A percentile compares a stretch with the other conserved stretches of the same genome.
phyloP scores from a whole-genome alignment of 2,113 vertebrate species.

The Leptosomus discolor region DNA sequence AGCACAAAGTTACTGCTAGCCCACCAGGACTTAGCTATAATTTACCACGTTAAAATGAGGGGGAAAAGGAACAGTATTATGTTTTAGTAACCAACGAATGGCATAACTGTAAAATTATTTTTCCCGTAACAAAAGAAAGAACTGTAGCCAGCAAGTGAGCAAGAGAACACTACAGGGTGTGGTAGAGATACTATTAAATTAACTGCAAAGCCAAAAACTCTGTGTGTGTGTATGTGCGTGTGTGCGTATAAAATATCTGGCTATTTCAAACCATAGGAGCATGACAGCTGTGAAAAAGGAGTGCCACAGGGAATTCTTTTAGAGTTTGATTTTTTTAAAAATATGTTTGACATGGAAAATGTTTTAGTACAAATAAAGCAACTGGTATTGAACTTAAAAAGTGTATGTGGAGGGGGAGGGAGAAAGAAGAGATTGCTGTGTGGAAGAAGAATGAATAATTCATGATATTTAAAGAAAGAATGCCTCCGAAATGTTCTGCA shows the following conservation, averaged over 20 bases:
- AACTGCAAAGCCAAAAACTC: slow-evolving; percentile 78
- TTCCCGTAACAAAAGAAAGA: slow-evolving; percentile 64
- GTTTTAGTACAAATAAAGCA: slow-evolving; percentile 97
- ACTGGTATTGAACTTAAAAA: slow-evolving; percentile 90
- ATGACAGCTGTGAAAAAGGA: slow-evolving; percentile 95
- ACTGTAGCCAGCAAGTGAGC: slow-evolving; percentile 82
- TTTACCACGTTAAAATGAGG: slow-evolving; percentile 12
- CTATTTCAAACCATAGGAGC: slow-evolving; percentile 87
- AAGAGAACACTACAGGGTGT: slow-evolving; percentile 80
- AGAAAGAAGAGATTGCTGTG: slow-evolving; percentile 73
- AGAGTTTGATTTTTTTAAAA: slow-evolving; percentile 79
- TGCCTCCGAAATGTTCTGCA: slow-evolving; percentile 77
- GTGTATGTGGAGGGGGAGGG: slow-evolving; percentile 62
- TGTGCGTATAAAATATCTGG: slow-evolving; percentile 3
- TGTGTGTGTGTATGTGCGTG: slow-evolving; percentile 35
- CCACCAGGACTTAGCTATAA: slow-evolving; percentile 16
- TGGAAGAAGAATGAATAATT: slow-evolving; percentile 88
- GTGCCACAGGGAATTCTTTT: slow-evolving; percentile 88
- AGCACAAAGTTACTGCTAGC: slow-evolving; percentile 5
- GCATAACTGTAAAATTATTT: slow-evolving; percentile 24
- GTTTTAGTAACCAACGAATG: slow-evolving; percentile 31
- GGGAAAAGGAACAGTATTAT: neutral
- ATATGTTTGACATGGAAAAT: slow-evolving; percentile 92
- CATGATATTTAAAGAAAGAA: slow-evolving; percentile 89
- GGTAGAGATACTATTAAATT: slow-evolving; percentile 86